A percentile compares a stretch with the other conserved stretches of the same genome.
phyloP scores from a whole-genome alignment of 2,113 vertebrate genomes.

The Halichoeres trimaculatus region DNA sequence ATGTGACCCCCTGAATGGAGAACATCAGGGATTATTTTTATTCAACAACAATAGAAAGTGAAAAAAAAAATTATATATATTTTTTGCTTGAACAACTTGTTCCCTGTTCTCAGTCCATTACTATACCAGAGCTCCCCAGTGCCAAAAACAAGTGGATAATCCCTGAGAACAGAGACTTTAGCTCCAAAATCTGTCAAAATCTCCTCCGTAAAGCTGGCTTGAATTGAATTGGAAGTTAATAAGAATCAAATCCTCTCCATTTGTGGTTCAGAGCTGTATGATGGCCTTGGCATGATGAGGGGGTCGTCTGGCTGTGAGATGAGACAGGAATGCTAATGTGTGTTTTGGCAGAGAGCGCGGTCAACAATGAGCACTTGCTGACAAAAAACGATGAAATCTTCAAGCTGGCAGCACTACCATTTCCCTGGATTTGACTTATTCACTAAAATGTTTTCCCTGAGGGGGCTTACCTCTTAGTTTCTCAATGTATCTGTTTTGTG shows the following conservation, averaged over 20 bases:
- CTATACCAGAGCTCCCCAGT: too few species aligned
- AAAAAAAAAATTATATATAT: too few species aligned
- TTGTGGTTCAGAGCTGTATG: slow-evolving; percentile 5
- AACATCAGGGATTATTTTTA: neutral
- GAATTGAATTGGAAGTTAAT: slow-evolving; percentile 27
- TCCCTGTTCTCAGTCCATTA: too few species aligned
- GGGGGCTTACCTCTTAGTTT: neutral
- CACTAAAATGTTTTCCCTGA: neutral
- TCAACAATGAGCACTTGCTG: slow-evolving; percentile 45
- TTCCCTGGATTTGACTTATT: neutral
- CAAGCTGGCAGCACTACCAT: slow-evolving; percentile 27
- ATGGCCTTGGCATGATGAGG: slow-evolving; percentile 32
- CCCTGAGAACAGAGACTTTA: neutral
- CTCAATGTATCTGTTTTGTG: slow-evolving; percentile 4
- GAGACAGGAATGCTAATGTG: slow-evolving; percentile 65
- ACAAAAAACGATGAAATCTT: slow-evolving; percentile 52
- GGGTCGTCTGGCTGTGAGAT: slow-evolving; percentile 40
- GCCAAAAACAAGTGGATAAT: neutral
- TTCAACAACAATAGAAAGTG: too few species aligned
- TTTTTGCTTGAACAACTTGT: slow-evolving; percentile 15
- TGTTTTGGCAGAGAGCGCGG: slow-evolving; percentile 62
- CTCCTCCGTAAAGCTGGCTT: neutral
- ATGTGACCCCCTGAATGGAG: neutral
- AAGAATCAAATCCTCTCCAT: slow-evolving; percentile 15
- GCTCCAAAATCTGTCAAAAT: slow-evolving; percentile 13